Evolutionary conservation across 2,888 invertebrate species (phyloP).

Genomic region (Pyralis farinalis): DNA sequence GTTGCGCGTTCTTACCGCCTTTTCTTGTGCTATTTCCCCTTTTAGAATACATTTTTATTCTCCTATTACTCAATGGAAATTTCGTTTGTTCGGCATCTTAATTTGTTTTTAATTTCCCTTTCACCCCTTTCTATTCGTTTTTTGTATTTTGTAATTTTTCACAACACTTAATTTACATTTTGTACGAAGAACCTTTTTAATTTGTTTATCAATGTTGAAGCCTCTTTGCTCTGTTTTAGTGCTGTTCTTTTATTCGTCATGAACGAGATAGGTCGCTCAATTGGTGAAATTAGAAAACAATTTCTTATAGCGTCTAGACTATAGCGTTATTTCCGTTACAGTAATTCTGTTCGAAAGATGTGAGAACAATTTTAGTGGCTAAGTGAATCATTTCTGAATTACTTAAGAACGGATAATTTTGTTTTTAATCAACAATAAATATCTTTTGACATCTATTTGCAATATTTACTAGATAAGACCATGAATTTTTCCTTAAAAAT

Average conservation of each 20-base stretch:
- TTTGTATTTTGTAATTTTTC: slow-evolving; percentile 32
- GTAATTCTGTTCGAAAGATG: too few relatives aligned
- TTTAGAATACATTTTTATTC: slow-evolving; percentile 19
- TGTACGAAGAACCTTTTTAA: slow-evolving; percentile 2
- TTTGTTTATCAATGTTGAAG: not conserved
- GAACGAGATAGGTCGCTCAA: not conserved
- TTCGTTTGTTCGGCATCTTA: slow-evolving; percentile 29
- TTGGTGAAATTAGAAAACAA: too few relatives aligned
- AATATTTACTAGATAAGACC: too few relatives aligned
- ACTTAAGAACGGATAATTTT: too few relatives aligned
- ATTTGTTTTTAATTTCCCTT: slow-evolving; percentile 46
- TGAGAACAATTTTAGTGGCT: too few relatives aligned
- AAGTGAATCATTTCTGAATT: too few relatives aligned
- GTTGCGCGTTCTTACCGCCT: slow-evolving; percentile 23
- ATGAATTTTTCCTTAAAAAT: too few relatives aligned
- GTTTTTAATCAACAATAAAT: too few relatives aligned
- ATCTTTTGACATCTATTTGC: too few relatives aligned
- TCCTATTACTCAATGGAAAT: slow-evolving; percentile 29
- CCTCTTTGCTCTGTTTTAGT: slow-evolving; percentile 3
- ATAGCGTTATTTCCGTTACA: too few relatives aligned
- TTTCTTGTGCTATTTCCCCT: slow-evolving; percentile 16
- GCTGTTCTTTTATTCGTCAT: too few relatives aligned
- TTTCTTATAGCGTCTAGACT: too few relatives aligned
- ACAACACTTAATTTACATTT: slow-evolving; percentile 31
- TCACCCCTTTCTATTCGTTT: slow-evolving; percentile 30